These are phyloP conservation scores for Atherinomorus stipes DNA, from an alignment of 2,113 vertebrate species.

Conservation along the genomic window DNA sequence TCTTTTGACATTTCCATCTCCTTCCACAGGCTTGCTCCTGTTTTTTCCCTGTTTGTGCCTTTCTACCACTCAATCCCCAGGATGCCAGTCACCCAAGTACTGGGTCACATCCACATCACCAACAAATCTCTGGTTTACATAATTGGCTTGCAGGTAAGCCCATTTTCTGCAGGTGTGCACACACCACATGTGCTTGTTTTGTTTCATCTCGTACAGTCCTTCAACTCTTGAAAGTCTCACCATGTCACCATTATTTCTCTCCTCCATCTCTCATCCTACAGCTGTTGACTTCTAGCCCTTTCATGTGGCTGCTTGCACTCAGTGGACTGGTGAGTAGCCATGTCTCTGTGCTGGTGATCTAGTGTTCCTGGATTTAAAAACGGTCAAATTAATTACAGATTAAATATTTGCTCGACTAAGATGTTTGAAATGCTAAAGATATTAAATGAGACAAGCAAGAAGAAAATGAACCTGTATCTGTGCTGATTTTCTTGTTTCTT, in stretches of 20 bases:
- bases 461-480: background rate
- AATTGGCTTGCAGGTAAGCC: conserved; percentile 92
- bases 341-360: background rate
- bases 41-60: conserved; percentile 96
- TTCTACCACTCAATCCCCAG: conserved; percentile 94
- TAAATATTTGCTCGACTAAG: background rate
- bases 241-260: background rate
- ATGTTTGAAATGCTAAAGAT: background rate
- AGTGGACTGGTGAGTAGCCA: conserved; percentile 93
- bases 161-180: background rate
- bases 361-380: background rate
- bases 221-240: background rate
- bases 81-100: conserved; percentile 91
- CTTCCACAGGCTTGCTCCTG: conserved; percentile 87
- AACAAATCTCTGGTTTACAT: conserved; percentile 98
- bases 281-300: conserved; percentile 90
- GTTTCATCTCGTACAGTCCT: background rate
- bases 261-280: conserved; percentile 17
- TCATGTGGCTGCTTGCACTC: conserved; percentile 95
- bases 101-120: conserved; percentile 92
- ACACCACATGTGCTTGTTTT: background rate
- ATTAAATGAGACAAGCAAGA: background rate
- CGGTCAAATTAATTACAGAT: background rate
- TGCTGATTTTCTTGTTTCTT: background rate
- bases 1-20: background rate